phyloP scores from a whole-genome alignment of 2,797 vertebrate genomes.

The Sebastes iracundus region DNA sequence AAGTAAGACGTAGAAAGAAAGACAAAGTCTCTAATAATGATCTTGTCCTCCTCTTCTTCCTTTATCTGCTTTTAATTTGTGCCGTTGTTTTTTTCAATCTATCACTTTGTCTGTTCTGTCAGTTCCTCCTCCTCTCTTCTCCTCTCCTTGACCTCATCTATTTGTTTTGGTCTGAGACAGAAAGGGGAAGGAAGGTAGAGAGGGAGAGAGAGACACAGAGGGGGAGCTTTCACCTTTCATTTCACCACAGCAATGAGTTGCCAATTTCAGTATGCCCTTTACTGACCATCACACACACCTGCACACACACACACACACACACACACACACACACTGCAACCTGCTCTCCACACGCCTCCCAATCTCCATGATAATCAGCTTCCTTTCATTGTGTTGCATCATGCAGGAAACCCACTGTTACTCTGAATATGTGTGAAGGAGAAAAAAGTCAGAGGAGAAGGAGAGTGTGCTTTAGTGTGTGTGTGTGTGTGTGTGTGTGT shows the following conservation, averaged over 20 bases:
- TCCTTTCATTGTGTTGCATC: constrained; percentile 80
- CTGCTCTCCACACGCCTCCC: constrained; percentile 52
- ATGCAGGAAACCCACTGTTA: constrained; percentile 63
- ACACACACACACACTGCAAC: constrained; percentile 36
- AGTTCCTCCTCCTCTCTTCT: background rate
- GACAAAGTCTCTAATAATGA: background rate
- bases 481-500: background rate
- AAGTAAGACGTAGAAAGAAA: background rate
- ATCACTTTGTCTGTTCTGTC: background rate
- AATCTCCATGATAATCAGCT: constrained; percentile 72
- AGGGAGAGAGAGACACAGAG: constrained; percentile 31
- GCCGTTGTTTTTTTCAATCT: constrained; percentile 10
- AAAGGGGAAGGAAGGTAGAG: background rate
- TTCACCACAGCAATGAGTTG: constrained; percentile 66
- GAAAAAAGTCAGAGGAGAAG: constrained; percentile 46
- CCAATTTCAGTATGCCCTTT: constrained; percentile 75
- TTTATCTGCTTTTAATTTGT: constrained; percentile 5
- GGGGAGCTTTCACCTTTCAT: constrained; percentile 71
- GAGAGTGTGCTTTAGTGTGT: constrained; percentile 2
- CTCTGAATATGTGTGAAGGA: constrained; percentile 45
- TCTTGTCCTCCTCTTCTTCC: background rate
- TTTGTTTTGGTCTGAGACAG: constrained; percentile 58
- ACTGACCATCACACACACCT: constrained; percentile 62
- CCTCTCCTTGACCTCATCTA: constrained; percentile 39
- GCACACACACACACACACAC: constrained; percentile 27